These are phyloP conservation scores for Anthoscopus minutus DNA, from an alignment of 2,113 vertebrate genomes.

Conservation along the genomic window DNA sequence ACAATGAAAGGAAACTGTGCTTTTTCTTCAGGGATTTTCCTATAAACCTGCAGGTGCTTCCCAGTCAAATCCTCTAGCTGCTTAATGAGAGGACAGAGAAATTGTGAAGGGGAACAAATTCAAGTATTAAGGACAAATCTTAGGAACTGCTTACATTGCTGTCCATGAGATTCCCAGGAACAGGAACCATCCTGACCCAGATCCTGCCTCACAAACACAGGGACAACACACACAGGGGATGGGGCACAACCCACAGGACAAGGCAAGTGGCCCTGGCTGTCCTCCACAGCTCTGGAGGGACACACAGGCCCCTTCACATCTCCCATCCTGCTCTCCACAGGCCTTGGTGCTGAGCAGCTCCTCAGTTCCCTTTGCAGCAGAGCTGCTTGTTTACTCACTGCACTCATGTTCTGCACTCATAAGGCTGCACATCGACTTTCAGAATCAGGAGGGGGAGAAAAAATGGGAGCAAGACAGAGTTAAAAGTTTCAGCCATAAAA, in stretches of 20 bases:
- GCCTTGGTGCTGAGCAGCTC: not conserved
- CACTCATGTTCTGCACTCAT: not conserved
- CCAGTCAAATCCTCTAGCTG: not conserved
- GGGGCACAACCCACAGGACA: not conserved
- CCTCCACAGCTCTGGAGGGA: not conserved
- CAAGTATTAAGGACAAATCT: not conserved
- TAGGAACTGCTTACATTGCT: not conserved
- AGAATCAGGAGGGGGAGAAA: not conserved
- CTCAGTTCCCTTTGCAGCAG: not conserved
- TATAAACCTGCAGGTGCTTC: not conserved
- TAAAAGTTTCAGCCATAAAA: constrained; percentile 76
- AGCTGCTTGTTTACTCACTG: not conserved
- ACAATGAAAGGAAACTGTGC: not conserved
- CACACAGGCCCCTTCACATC: not conserved
- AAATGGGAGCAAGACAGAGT: constrained; percentile 55
- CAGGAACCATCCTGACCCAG: not conserved
- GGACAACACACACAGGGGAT: fast-evolving
- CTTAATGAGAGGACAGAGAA: not conserved
- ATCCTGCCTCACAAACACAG: not conserved
- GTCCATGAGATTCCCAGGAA: not conserved
- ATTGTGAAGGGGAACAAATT: not conserved
- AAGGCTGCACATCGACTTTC: not conserved
- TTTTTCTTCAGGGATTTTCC: not conserved
- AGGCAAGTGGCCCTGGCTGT: not conserved
- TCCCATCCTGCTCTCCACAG: not conserved